Evolutionary conservation across 2,113 vertebrate species (phyloP).

Genomic region (Bagarius yarrelli): DNA sequence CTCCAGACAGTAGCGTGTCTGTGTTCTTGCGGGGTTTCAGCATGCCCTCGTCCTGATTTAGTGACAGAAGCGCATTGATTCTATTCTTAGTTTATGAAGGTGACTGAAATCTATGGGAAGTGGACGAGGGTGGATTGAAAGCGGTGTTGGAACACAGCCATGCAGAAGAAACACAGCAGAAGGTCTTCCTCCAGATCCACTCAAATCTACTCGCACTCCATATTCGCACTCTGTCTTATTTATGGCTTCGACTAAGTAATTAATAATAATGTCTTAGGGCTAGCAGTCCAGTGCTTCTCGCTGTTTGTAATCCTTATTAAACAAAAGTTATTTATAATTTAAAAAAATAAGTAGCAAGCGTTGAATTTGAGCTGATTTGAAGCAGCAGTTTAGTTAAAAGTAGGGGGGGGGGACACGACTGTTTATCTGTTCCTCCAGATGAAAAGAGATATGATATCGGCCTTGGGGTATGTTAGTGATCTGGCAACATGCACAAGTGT

Average conservation of each 20-base stretch:
- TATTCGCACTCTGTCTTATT: slow-evolving; percentile 33
- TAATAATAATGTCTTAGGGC: slow-evolving; percentile 74
- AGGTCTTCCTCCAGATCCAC: slow-evolving; percentile 8
- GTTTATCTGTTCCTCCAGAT: not conserved
- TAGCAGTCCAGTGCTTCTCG: slow-evolving; percentile 93
- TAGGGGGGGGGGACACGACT: not conserved
- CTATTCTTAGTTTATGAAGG: not conserved
- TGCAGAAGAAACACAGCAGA: not conserved
- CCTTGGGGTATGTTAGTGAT: not conserved
- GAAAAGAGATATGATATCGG: too few species aligned
- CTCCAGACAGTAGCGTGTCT: not conserved
- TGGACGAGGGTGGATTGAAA: not conserved
- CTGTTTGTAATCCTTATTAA: slow-evolving; percentile 95
- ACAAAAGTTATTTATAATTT: slow-evolving; percentile 80
- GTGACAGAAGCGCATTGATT: not conserved
- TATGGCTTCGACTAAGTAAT: slow-evolving; percentile 89
- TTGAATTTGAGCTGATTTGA: slow-evolving; percentile 69
- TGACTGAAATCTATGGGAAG: not conserved
- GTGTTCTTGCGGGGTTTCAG: not conserved
- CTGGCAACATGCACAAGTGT: not conserved
- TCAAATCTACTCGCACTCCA: slow-evolving; percentile 23
- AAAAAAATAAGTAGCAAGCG: slow-evolving; percentile 68
- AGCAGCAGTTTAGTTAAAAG: not conserved
- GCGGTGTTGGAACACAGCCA: not conserved
- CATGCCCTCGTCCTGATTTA: not conserved